phyloP scores from a whole-genome alignment of 1,140 invertebrate species.

The Intoshia linei region DNA sequence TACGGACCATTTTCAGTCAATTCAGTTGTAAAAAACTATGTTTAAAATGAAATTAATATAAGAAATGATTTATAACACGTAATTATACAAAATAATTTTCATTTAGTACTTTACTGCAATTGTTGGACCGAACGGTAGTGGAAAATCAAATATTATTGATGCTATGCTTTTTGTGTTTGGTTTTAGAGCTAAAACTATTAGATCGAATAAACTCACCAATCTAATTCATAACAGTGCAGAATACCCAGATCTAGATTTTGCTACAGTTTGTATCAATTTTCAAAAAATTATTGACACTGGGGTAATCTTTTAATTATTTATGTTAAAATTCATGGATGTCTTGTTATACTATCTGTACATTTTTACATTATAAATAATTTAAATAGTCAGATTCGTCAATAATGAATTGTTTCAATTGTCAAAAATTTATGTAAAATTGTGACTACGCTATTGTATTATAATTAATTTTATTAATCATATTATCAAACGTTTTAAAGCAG shows the following conservation, averaged over 20 bases:
- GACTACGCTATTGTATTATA: too few species aligned
- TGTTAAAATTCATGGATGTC: neutral
- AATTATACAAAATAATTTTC: slow-evolving; percentile 8
- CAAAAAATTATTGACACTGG: slow-evolving; percentile 42
- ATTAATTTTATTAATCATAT: too few species aligned
- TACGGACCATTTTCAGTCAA: too few species aligned
- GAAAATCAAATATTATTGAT: slow-evolving; percentile 95
- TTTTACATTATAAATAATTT: too few species aligned
- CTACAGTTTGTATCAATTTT: slow-evolving; percentile 63
- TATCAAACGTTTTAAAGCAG: too few species aligned
- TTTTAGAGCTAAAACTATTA: slow-evolving; percentile 63
- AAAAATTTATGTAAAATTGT: too few species aligned
- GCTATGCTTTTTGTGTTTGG: slow-evolving; percentile 97
- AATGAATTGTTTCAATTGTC: too few species aligned
- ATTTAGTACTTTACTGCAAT: slow-evolving; percentile 71
- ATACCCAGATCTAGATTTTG: slow-evolving; percentile 38
- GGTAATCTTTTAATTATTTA: slow-evolving; percentile 9
- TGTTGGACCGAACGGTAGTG: slow-evolving; percentile 94
- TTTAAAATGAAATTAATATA: slow-evolving; percentile 1
- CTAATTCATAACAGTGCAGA: slow-evolving; percentile 69
- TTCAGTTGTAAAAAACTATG: too few species aligned
- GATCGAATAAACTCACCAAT: slow-evolving; percentile 68
- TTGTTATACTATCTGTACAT: neutral
- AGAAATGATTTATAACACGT: neutral
- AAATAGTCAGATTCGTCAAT: too few species aligned